Base-by-base conservation (phyloP, 2,888 invertebrate species). In the Clostera curtula region DNA sequence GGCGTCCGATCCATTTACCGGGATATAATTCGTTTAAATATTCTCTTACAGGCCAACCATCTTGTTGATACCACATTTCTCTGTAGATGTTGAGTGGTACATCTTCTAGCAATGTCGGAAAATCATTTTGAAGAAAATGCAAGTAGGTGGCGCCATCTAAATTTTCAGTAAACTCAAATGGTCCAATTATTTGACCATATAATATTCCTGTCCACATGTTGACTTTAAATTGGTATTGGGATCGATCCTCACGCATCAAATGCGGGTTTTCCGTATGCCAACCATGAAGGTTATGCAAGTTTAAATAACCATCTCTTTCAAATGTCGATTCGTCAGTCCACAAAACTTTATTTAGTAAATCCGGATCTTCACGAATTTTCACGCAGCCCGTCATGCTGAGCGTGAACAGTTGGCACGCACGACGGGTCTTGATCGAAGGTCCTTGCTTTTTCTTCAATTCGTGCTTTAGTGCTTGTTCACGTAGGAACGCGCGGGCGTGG, bases 341-440 rank as follows among this genome's bases (percentile, higher is more conserved):
- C 7, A 31, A 24, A 25, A 27, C 19, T 27, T 33, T 32, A 10
- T 27, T 22, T 13, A 32, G 14, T 23, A 36, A 30, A 6, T 30
- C 22, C 17, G 21, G 24, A 27, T 34, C 29, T 30, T 34, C 19
- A n/a, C 23, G 13, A 24, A 20, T 24, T 24, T 18, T 25, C 14
- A 22, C 13, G n/a, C n/a, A n/a, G n/a, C n/a, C n/a, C n/a, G n/a
- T n/a, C n/a, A n/a, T n/a, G n/a, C n/a, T n/a, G n/a, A n/a, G n/a
- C n/a, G n/a, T n/a, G n/a, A n/a, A n/a, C n/a, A n/a, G n/a, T n/a
- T n/a, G n/a, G n/a, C n/a, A n/a, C n/a, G n/a, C n/a, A n/a, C n/a
- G n/a, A n/a, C n/a, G n/a, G n/a, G n/a, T n/a, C n/a, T n/a, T n/a
- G n/a, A n/a, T n/a, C n/a, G n/a, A n/a, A n/a, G n/a, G n/a, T n/a